Conservation (phyloP, 1,140 invertebrate genomes). For the Paraescarpia echinospica region DNA sequence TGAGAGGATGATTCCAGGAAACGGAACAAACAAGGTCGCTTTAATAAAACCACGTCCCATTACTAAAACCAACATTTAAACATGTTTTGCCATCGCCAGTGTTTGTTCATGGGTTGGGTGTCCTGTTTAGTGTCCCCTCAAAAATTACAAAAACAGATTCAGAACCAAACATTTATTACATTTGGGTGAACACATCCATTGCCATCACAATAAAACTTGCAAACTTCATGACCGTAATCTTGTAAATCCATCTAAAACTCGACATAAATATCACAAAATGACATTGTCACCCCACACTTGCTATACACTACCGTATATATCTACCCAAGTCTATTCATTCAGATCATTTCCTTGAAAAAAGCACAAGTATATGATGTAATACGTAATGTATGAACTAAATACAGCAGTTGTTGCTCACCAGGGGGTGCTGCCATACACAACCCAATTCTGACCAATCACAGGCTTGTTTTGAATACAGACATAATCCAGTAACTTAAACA, state of each 20-base stretch:
- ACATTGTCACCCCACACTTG: neutral
- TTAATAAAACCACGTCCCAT: too few species aligned
- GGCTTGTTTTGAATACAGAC: too few species aligned
- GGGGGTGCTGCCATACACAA: neutral
- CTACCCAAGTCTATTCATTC: neutral
- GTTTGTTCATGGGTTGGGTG: neutral
- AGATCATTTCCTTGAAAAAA: neutral
- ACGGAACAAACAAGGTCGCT: too few species aligned
- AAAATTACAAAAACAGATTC: neutral
- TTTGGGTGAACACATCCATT: neutral
- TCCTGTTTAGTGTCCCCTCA: neutral
- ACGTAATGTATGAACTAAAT: neutral
- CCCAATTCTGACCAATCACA: neutral
- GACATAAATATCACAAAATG: conserved; percentile 2
- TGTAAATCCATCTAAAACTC: conserved; percentile 6
- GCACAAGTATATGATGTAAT: neutral
- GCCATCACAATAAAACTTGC: neutral
- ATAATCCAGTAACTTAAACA: too few species aligned
- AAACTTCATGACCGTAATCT: neutral
- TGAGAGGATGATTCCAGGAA: too few species aligned
- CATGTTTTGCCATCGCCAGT: neutral
- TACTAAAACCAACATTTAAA: neutral
- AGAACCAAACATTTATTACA: conserved; percentile 1
- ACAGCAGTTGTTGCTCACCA: neutral
- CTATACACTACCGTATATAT: neutral